Evolutionary conservation across 2,797 vertebrate species (phyloP).

Genomic region (Ptychadena robeensis): DNA sequence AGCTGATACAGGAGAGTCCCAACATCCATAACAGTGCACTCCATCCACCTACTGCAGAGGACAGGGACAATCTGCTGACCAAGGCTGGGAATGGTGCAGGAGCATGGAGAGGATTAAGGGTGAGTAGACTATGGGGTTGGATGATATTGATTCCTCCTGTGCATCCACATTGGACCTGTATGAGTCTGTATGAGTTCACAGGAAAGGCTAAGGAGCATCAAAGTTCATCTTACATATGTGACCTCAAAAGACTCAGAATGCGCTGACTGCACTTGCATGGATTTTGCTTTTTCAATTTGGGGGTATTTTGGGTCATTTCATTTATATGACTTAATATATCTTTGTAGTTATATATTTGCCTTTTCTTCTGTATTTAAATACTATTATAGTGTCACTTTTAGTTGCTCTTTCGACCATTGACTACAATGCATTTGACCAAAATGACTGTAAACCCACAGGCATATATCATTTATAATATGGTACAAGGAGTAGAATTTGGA

Average conservation of each 20-base stretch:
- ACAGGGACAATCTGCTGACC: neutral
- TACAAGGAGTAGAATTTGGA: no score
- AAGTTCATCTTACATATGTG: neutral
- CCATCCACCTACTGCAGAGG: neutral
- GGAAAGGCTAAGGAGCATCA: neutral
- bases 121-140: neutral
- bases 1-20: neutral
- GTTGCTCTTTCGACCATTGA: no score
- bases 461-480: no score
- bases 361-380: neutral
- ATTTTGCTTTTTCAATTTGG: neutral
- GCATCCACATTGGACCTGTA: no score
- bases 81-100: slow-evolving; percentile 48
- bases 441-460: no score
- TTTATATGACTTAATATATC: no score
- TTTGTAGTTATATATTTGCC: no score
- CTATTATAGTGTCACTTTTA: neutral
- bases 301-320: no score
- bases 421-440: no score
- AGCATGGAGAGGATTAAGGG: slow-evolving; percentile 57
- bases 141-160: no score
- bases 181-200: no score
- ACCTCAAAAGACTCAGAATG: neutral
- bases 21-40: neutral
- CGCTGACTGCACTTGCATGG: neutral